phyloP scores from a whole-genome alignment of 2,888 invertebrate genomes.

The Nephrotoma guestfalica region DNA sequence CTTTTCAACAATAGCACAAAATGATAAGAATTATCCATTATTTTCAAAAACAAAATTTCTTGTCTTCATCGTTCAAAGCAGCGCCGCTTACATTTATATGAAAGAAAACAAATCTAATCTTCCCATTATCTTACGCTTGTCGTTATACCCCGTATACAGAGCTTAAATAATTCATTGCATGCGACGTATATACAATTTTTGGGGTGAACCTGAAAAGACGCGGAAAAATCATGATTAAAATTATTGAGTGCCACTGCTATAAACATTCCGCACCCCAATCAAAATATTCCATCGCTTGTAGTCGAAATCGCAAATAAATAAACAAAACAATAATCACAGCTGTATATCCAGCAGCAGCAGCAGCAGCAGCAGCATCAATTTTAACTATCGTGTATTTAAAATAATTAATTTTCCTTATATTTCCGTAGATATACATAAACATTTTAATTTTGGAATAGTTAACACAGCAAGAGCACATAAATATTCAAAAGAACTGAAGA shows the following conservation, averaged over 20 bases:
- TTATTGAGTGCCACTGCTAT: background rate
- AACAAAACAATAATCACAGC: background rate
- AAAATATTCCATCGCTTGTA: too few relatives aligned
- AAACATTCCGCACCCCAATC: background rate
- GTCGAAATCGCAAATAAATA: background rate
- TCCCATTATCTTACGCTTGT: background rate
- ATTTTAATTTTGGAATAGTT: background rate
- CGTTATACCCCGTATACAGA: background rate
- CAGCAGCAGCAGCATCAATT: background rate
- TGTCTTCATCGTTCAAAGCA: background rate
- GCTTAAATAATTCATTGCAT: background rate
- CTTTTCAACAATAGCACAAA: background rate
- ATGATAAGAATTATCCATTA: background rate
- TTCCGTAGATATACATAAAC: background rate
- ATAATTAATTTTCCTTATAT: background rate
- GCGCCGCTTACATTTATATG: background rate
- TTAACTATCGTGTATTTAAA: background rate
- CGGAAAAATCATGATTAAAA: background rate
- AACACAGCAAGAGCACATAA: background rate
- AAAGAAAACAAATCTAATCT: background rate
- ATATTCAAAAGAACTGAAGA: background rate
- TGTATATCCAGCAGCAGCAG: background rate
- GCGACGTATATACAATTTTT: background rate
- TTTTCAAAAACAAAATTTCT: background rate
- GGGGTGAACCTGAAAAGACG: background rate